phyloP scores from a whole-genome alignment of 1,140 invertebrate species.

The Camponotus vicinus region DNA sequence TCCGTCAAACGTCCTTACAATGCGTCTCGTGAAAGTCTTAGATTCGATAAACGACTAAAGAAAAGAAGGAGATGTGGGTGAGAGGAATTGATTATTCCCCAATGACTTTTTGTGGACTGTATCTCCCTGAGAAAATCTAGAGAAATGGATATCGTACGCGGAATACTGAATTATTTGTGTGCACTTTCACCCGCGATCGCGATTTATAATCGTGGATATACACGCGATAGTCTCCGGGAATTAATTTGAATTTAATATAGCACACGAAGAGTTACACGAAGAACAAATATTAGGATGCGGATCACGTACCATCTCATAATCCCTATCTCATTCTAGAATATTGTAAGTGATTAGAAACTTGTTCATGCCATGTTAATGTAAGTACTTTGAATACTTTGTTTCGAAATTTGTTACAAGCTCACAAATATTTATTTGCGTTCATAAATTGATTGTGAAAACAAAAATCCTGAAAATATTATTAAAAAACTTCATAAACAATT shows the following conservation, averaged over 20 bases:
- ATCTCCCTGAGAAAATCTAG: conserved; percentile 55
- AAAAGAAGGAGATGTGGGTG: neutral
- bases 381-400: neutral
- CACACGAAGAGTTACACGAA: neutral
- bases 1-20: neutral
- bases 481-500: neutral
- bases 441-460: neutral
- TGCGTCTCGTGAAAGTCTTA: conserved; percentile 22
- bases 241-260: conserved; percentile 52
- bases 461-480: neutral
- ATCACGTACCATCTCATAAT: conserved; percentile 35
- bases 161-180: conserved; percentile 41
- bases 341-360: conserved; percentile 9
- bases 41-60: neutral
- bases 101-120: conserved; percentile 51
- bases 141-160: neutral
- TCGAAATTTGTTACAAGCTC: neutral
- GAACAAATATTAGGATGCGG: conserved; percentile 17
- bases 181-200: conserved; percentile 50
- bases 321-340: conserved; percentile 8
- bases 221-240: conserved; percentile 14
- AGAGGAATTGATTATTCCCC: conserved; percentile 45
- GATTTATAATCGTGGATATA: conserved; percentile 52
- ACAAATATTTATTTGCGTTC: neutral
- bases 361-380: neutral